These are phyloP conservation scores for Menidia menidia DNA, from an alignment of 2,797 vertebrate genomes.

Conservation along the genomic window DNA sequence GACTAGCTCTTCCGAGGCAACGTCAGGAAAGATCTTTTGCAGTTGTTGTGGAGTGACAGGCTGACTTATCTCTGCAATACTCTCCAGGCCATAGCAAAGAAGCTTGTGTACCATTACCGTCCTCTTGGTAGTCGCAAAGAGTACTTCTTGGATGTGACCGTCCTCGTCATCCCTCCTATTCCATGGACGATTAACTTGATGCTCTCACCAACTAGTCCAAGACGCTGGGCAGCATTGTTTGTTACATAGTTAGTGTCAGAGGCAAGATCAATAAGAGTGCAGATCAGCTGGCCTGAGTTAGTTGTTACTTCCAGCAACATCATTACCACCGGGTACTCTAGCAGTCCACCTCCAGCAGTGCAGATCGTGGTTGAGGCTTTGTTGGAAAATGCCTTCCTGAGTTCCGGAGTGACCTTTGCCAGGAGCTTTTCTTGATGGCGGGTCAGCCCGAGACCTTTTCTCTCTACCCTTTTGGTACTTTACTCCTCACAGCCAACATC, in stretches of 20 bases:
- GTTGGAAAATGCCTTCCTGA: neutral
- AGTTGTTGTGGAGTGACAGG: neutral
- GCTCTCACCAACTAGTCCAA: neutral
- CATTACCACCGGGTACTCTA: constrained; percentile 10
- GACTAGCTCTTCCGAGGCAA: neutral
- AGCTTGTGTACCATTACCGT: neutral
- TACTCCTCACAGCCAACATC: too few species aligned
- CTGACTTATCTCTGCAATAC: neutral
- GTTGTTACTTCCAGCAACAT: constrained; percentile 28
- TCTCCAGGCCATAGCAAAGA: neutral
- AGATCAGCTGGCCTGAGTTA: constrained; percentile 30
- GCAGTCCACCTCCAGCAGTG: neutral
- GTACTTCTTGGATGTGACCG: neutral
- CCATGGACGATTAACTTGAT: constrained; percentile 29
- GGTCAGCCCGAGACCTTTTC: too few species aligned
- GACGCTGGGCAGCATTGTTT: neutral
- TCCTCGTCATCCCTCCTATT: constrained; percentile 26
- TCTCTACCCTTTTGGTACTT: too few species aligned
- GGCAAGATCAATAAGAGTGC: constrained; percentile 1
- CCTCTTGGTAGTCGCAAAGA: neutral
- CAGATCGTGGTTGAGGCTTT: neutral
- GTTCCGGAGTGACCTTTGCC: neutral
- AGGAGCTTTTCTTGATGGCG: neutral
- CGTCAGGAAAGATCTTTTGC: neutral
- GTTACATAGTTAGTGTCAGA: constrained; percentile 2